Base-by-base conservation (phyloP, 2,113 vertebrate species). In the Sprattus sprattus region DNA sequence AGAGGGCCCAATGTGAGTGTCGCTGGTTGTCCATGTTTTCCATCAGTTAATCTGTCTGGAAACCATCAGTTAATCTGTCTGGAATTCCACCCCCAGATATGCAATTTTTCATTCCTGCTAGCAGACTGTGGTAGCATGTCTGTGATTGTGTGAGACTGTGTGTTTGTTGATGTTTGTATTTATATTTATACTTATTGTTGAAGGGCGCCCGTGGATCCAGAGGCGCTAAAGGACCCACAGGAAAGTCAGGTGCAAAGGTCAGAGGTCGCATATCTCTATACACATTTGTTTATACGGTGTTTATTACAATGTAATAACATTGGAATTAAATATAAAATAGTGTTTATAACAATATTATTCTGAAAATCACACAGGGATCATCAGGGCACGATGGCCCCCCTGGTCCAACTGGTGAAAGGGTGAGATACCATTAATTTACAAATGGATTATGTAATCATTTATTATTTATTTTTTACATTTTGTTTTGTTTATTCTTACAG, bases 211-310 rank as follows among this genome's bases (percentile, higher is more conserved):
- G 98, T 85, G 98, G 98, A 16, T 96, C 96, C 87, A 95, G 98
- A 92, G 98, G 98, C 32, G 96, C 96, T 0, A 95, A 91, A 90
- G 98, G 98, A 47, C 96, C 97, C 25, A 99, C 98, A 0, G 98
- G 98, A 32, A 99, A 99, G 86, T 91, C 98, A 13, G 98, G 98
- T 87, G 98, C 97, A 57, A 99, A 99, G 97, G 98, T 99, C 93
- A 50, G 94, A 84, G n/a, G 0, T n/a, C 22, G 78, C 6, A 28
- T 0, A 16, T 50, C 6, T 25, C 64, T n/a, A n/a, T 28, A 83
- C 18, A 15, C 32, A 44, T 1, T 4, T 22, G 54, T 60, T 60
- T 60, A 22, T 22, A 22, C 2, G 18, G 15, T 52, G 50, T 52
- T 20, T 16, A 20, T 57, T 57, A 57, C 52, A 57, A 57, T 60